Percentiles rank a stretch among this genome's conserved stretches.
Conservation (phyloP, 2,797 vertebrate genomes). For the Erithacus rubecula region DNA sequence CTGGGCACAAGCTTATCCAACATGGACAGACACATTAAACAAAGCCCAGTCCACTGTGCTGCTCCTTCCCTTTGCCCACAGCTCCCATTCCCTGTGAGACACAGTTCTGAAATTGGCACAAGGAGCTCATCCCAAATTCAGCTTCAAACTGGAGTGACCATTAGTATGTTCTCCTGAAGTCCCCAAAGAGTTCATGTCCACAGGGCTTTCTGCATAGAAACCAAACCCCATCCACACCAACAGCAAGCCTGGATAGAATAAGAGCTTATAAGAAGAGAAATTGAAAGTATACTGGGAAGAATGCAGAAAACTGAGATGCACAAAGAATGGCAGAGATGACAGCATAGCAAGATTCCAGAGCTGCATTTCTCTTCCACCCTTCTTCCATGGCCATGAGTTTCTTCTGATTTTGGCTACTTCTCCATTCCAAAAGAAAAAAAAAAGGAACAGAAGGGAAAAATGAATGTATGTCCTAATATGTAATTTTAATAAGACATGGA, state of each 20-base stretch:
- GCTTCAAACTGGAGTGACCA: not conserved
- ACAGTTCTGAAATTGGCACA: not conserved
- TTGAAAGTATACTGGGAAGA: not conserved
- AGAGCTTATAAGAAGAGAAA: not conserved
- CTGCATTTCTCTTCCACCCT: not conserved
- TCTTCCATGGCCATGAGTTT: not conserved
- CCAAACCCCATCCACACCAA: not conserved
- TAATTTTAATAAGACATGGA: not conserved
- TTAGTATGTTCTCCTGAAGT: not conserved
- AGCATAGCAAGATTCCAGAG: not conserved
- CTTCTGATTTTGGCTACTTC: not conserved
- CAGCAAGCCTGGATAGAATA: not conserved
- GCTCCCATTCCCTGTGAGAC: not conserved
- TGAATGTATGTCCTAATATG: not conserved
- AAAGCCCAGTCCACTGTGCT: not conserved
- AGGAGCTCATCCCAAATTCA: not conserved
- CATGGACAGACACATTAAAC: accelerated
- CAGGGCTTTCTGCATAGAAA: not conserved
- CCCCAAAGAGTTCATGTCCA: not conserved
- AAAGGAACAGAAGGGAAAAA: not conserved
- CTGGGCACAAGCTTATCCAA: not conserved
- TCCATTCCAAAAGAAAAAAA: not conserved
- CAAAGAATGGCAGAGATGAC: not conserved
- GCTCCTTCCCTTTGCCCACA: not conserved
- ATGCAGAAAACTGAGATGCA: not conserved